These are phyloP conservation scores for Latrodectus hesperus DNA, from an alignment of 2,888 invertebrate genomes.

Conservation along the genomic window DNA sequence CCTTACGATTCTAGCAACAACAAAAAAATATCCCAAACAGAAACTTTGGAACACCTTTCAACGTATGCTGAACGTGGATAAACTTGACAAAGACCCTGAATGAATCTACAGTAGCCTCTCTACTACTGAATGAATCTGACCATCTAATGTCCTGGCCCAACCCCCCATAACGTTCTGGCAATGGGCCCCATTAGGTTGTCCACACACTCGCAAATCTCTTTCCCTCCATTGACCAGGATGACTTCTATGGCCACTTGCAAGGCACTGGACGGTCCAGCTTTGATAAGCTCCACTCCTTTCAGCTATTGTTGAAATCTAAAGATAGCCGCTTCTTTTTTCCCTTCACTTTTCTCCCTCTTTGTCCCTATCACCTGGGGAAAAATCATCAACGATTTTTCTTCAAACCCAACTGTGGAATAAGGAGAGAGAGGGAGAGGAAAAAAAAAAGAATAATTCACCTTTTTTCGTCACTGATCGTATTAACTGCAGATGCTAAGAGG, in stretches of 20 bases:
- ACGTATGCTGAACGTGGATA: neutral
- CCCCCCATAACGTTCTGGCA: conserved; percentile 47
- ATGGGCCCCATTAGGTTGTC: conserved; percentile 52
- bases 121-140: conserved; percentile 46
- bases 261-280: conserved; percentile 5
- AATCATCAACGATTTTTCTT: conserved; percentile 47
- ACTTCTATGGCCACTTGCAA: conserved; percentile 36
- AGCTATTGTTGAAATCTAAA: conserved; percentile 20
- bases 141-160: conserved; percentile 47
- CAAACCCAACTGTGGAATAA: conserved; percentile 1
- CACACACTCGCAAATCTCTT: conserved; percentile 47
- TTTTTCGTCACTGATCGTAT: neutral
- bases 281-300: conserved; percentile 41
- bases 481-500: neutral
- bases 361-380: conserved; percentile 38
- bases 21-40: too few species aligned
- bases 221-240: conserved; percentile 39
- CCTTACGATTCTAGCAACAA: too few species aligned
- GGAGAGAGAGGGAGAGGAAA: neutral
- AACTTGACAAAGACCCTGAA: conserved; percentile 20
- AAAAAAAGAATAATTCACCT: neutral
- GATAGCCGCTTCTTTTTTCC: conserved; percentile 20
- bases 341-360: conserved; percentile 15
- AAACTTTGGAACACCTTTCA: too few species aligned
- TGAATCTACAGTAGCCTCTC: conserved; percentile 4